Evolutionary conservation across 2,888 invertebrate genomes (phyloP).

Genomic region (Pterobdella sp.): DNA sequence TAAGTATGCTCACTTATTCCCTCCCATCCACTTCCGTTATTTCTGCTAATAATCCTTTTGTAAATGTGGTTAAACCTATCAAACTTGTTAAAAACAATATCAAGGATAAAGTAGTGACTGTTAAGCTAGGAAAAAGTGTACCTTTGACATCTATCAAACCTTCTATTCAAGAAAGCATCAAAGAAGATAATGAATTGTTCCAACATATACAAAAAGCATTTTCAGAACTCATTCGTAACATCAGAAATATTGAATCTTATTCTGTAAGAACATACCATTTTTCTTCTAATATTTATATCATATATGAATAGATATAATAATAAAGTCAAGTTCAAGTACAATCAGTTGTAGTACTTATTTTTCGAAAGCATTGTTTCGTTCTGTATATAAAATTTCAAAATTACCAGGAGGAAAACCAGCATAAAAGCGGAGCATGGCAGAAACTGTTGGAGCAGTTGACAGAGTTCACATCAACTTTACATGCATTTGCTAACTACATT

Average conservation of each 20-base stretch:
- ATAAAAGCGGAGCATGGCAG: constrained; percentile 9
- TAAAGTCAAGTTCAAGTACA: too few species aligned
- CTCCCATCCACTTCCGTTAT: neutral
- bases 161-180: neutral
- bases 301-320: too few species aligned
- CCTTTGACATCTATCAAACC: neutral
- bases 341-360: too few species aligned
- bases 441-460: constrained; percentile 26
- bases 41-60: neutral
- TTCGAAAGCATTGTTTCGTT: too few species aligned
- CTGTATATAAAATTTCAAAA: too few species aligned
- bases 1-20: neutral
- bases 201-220: constrained; percentile 14
- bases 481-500: constrained; percentile 16
- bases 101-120: neutral
- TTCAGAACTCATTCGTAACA: constrained; percentile 12
- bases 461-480: constrained; percentile 7
- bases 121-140: neutral
- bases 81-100: neutral
- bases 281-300: too few species aligned
- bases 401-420: neutral
- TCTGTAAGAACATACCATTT: neutral
- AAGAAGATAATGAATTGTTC: constrained; percentile 1
- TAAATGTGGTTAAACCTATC: neutral
- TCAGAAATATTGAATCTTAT: constrained; percentile 10